These are phyloP conservation scores for Metallyticus violacea DNA, from an alignment of 2,888 invertebrate species.

Conservation along the genomic window DNA sequence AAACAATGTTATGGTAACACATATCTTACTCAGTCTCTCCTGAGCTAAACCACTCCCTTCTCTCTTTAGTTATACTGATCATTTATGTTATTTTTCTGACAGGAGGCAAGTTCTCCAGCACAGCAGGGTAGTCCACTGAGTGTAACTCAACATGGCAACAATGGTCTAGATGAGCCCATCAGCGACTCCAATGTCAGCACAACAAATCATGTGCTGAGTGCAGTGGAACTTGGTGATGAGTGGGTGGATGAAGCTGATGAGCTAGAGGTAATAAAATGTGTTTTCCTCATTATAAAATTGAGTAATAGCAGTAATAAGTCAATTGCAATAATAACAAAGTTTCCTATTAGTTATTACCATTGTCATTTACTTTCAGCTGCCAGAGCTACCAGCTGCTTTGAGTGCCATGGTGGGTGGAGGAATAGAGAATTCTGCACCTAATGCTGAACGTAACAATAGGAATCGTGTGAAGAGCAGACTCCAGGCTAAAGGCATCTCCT, in stretches of 20 bases:
- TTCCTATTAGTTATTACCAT: too few species aligned
- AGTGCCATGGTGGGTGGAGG: constrained; percentile 71
- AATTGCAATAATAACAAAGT: too few species aligned
- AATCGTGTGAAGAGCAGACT: constrained; percentile 62
- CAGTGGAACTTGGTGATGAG: constrained; percentile 41
- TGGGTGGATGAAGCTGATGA: constrained; percentile 42
- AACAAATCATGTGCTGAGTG: constrained; percentile 1
- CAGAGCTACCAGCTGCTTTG: constrained; percentile 70
- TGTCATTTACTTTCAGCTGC: constrained; percentile 33
- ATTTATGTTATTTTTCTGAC: not conserved
- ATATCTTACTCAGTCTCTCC: too few species aligned
- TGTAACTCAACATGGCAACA: constrained; percentile 46
- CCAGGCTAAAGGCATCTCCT: constrained; percentile 54
- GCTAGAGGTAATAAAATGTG: constrained; percentile 37
- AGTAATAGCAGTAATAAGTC: too few species aligned
- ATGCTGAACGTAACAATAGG: constrained; percentile 39
- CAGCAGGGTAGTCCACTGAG: constrained; percentile 60
- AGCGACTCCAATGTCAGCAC: constrained; percentile 48
- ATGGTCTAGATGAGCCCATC: constrained; percentile 50
- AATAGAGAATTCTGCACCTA: not conserved
- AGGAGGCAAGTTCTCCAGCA: constrained; percentile 60
- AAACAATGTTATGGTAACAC: too few species aligned
- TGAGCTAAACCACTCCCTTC: too few species aligned
- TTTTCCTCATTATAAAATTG: too few species aligned
- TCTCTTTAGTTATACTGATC: not conserved